Conservation (phyloP, 2,113 vertebrate genomes). For the Typhlomys cinereus region DNA sequence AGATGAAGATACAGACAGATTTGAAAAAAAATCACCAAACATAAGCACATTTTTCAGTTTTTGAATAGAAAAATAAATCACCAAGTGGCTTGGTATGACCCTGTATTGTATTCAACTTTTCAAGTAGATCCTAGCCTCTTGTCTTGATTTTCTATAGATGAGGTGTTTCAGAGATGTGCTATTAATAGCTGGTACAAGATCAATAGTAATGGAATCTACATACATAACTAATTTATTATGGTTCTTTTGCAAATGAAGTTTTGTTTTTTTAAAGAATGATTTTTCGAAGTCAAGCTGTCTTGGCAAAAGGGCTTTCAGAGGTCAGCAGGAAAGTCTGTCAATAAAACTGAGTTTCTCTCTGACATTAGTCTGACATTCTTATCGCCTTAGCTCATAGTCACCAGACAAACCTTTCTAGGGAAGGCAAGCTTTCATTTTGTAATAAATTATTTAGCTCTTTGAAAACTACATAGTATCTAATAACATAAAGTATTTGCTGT, state of each 20-base stretch:
- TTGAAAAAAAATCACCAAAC: slow-evolving; percentile 1
- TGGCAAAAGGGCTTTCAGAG: slow-evolving; percentile 35
- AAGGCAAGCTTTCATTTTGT: neutral
- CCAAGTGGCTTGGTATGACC: slow-evolving; percentile 12
- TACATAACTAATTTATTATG: slow-evolving; percentile 50
- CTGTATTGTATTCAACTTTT: slow-evolving; percentile 44
- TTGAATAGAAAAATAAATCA: slow-evolving; percentile 44
- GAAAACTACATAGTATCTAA: neutral
- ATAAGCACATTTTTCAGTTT: neutral
- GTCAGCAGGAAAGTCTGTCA: slow-evolving; percentile 11
- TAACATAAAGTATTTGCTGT: neutral
- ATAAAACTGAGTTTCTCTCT: slow-evolving; percentile 39
- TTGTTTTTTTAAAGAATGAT: slow-evolving; percentile 64
- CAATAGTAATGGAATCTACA: slow-evolving; percentile 45
- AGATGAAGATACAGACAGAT: neutral
- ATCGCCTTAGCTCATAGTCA: slow-evolving; percentile 39
- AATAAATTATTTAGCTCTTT: neutral
- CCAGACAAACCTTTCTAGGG: neutral
- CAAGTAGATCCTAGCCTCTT: slow-evolving; percentile 53
- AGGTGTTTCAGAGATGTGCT: slow-evolving; percentile 39
- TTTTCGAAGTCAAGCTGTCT: slow-evolving; percentile 48
- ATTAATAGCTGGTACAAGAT: slow-evolving; percentile 40
- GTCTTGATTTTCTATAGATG: slow-evolving; percentile 39
- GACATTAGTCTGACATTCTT: slow-evolving; percentile 29
- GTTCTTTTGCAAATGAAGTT: slow-evolving; percentile 55